Percentiles rank a stretch among this genome's conserved stretches.
phyloP scores from a whole-genome alignment of 1,140 invertebrate species.

The Drosophila pectinifera region DNA sequence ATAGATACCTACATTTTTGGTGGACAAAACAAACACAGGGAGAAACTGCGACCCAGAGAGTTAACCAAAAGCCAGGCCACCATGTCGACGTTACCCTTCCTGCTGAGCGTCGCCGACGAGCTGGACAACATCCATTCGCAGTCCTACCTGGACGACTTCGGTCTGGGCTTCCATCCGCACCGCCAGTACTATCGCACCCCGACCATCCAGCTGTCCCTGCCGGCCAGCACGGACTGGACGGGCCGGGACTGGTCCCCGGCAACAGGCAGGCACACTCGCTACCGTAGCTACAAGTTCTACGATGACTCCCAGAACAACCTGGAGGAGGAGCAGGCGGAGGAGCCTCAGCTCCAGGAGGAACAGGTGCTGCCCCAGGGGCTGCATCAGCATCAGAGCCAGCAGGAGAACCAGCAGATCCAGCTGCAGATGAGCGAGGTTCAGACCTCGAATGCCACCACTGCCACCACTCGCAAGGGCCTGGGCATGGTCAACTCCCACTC shows the following conservation, averaged over 20 bases:
- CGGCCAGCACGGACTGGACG: constrained; percentile 80
- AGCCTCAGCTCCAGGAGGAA: constrained; percentile 34
- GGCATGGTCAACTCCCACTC: constrained; percentile 69
- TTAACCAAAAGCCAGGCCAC: constrained; percentile 25
- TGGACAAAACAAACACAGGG: constrained; percentile 17
- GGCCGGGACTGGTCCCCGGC: constrained; percentile 35
- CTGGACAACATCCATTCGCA: constrained; percentile 83
- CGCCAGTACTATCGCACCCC: constrained; percentile 81
- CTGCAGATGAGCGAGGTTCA: constrained; percentile 1
- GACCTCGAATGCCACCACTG: constrained; percentile 11
- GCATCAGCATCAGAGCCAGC: constrained; percentile 26
- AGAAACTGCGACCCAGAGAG: constrained; percentile 56
- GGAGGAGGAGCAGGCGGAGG: constrained; percentile 49
- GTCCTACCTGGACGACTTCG: constrained; percentile 82
- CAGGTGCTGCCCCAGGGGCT: constrained; percentile 13
- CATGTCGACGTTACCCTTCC: constrained; percentile 83
- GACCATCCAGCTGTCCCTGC: constrained; percentile 79
- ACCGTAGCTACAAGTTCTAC: constrained; percentile 75
- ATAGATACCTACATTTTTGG: constrained; percentile 63
- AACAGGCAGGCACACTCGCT: constrained; percentile 52
- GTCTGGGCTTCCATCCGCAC: constrained; percentile 83
- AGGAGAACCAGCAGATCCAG: constrained; percentile 8
- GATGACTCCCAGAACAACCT: constrained; percentile 77
- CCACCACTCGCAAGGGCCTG: constrained; percentile 45
- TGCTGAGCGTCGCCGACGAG: constrained; percentile 83